Percentiles rank a stretch among this genome's conserved stretches.
Conservation (phyloP, 1,140 invertebrate genomes). For the Microplitis demolitor region DNA sequence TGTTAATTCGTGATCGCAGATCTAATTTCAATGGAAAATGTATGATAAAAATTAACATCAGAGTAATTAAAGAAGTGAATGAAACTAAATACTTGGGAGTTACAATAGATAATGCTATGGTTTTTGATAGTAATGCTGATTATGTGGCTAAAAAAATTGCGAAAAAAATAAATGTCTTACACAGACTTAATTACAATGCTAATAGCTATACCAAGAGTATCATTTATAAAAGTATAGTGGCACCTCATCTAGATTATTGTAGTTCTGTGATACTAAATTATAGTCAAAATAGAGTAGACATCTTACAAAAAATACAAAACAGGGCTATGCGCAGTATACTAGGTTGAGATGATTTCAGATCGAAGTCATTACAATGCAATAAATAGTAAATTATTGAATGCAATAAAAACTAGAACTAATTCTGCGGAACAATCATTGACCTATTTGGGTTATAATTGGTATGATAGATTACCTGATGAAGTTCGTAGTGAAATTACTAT, state of each 20-base stretch:
- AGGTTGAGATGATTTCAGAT: background rate
- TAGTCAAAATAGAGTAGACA: background rate
- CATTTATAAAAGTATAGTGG: background rate
- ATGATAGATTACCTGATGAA: background rate
- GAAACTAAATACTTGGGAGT: background rate
- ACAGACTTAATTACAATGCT: background rate
- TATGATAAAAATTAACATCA: background rate
- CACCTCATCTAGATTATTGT: background rate
- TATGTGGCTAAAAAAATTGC: background rate
- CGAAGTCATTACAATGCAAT: background rate
- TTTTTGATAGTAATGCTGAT: background rate
- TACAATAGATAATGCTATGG: background rate
- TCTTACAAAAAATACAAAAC: background rate
- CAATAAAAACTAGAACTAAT: background rate
- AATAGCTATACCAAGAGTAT: background rate
- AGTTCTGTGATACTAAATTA: background rate
- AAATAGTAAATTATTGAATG: background rate
- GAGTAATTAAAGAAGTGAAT: background rate
- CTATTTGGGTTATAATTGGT: background rate
- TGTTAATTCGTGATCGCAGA: background rate
- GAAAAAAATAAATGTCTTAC: background rate
- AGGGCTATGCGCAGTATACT: background rate
- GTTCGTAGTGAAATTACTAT: too few species aligned
- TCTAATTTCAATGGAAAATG: background rate
- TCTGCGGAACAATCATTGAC: background rate